Conservation (phyloP, 2,113 vertebrate species). For the Monopterus albus region DNA sequence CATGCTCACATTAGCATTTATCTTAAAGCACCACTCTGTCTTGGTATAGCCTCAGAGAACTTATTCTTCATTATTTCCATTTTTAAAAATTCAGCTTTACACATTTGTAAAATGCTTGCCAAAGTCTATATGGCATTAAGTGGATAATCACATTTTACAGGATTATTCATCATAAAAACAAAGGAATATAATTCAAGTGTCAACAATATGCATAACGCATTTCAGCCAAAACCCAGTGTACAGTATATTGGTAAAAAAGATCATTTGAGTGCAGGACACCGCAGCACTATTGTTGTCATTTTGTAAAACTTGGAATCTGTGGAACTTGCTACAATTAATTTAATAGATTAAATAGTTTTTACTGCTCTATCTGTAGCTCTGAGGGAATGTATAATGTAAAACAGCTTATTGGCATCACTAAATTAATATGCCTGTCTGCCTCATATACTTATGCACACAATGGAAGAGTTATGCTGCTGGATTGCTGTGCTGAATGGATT, state of each 20-base stretch:
- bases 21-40: too few species aligned
- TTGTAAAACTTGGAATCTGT: constrained; percentile 43
- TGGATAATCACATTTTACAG: neutral
- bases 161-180: constrained; percentile 17
- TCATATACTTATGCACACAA: constrained; percentile 28
- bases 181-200: constrained; percentile 7
- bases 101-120: neutral
- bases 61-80: too few species aligned
- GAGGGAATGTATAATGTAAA: constrained; percentile 62
- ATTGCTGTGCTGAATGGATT: constrained; percentile 57
- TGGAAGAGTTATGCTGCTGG: constrained; percentile 47
- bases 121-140: too few species aligned
- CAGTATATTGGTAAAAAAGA: constrained; percentile 45
- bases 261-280: constrained; percentile 28
- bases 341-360: constrained; percentile 66
- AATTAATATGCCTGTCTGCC: constrained; percentile 49
- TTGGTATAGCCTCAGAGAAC: too few species aligned
- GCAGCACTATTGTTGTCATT: constrained; percentile 36
- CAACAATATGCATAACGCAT: constrained; percentile 30
- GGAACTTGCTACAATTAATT: constrained; percentile 62
- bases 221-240: constrained; percentile 6
- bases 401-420: constrained; percentile 68
- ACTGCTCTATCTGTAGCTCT: constrained; percentile 56
- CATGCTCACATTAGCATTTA: too few species aligned
- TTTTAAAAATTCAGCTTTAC: neutral